Evolutionary conservation across 2,113 vertebrate species (phyloP), one percentile per base, ranked within the genome.

Genomic region (Charina bottae): DNA sequence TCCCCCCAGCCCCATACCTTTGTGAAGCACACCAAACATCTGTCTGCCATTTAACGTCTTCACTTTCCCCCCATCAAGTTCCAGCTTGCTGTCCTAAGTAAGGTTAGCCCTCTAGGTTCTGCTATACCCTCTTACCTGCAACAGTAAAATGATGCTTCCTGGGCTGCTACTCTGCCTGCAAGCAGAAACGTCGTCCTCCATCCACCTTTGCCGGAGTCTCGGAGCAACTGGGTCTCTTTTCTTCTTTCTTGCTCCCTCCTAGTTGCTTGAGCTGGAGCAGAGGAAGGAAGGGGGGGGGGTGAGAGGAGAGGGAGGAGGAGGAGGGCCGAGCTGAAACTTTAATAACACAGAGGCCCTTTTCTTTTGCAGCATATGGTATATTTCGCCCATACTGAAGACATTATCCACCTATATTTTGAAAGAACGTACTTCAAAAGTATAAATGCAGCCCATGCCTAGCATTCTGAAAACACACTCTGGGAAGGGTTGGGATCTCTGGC

Each of bases 281-380:
- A 93, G 93, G 97, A 95, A 97, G 96, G 96, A 96, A 97, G 97
- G 95, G 97, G 93, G 97, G 94, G 92, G 93, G 96, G 96, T 93
- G 96, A 96, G 95, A 96, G 37, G 89, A 33, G 60, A 55, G 97
- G 89, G 96, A 96, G 96, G 97, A 97, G 96, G 94, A 93, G 96
- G 96, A 97, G 97, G 94, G 95, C 95, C 95, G 97, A 98, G 97
- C 97, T 96, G 97, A 96, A 98, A 97, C 97, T 98, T 98, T 98
- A 97, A 98, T 98, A 98, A 97, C 97, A 97, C 97, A 98, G 98
- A 98, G 97, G 97, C 98, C 97, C 97, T 97, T 98, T 98, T 98
- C 97, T 98, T 98, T 97, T 97, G 85, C 95, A 95, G 97, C 98
- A 98, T 98, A 98, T 98, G 98, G 98, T 97, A 97, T 98, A 98